Percentiles rank a stretch among this genome's conserved stretches.
These are phyloP conservation scores for Pseudopleuronectes americanus DNA, from an alignment of 2,797 vertebrate genomes.

Conservation along the genomic window DNA sequence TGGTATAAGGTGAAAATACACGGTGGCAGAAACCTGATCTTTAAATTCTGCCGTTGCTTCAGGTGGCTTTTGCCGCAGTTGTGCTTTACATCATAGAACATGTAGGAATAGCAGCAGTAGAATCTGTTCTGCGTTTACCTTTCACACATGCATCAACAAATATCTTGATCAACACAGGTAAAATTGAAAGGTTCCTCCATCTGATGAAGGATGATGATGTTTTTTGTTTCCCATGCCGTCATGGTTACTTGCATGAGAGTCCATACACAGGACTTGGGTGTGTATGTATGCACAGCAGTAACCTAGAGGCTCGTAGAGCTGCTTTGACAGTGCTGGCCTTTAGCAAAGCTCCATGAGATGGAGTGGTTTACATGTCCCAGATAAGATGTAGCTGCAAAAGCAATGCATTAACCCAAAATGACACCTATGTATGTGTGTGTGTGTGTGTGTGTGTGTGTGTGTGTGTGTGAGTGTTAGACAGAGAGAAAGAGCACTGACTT, in stretches of 20 bases:
- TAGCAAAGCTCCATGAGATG: slow-evolving; percentile 56
- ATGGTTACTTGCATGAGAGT: neutral
- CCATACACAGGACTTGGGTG: slow-evolving; percentile 10
- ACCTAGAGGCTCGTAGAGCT: slow-evolving; percentile 36
- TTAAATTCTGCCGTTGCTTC: slow-evolving; percentile 14
- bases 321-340: slow-evolving; percentile 63
- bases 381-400: slow-evolving; percentile 39
- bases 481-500: neutral
- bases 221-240: slow-evolving; percentile 3
- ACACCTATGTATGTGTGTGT: slow-evolving; percentile 2
- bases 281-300: slow-evolving; percentile 33
- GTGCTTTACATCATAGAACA: slow-evolving; percentile 19
- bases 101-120: neutral
- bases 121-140: slow-evolving; percentile 1
- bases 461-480: neutral
- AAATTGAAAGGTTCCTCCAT: no score
- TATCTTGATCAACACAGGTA: neutral
- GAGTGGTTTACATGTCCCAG: slow-evolving; percentile 38
- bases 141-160: neutral
- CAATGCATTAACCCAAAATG: slow-evolving; percentile 28
- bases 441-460: neutral
- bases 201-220: neutral
- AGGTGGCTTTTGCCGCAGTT: slow-evolving; percentile 10
- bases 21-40: slow-evolving; percentile 9
- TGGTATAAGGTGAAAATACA: slow-evolving; percentile 26